Evolutionary conservation across 2,888 invertebrate species (phyloP), one percentile per base, ranked within the genome.

Genomic region (Orthosia gracilis): DNA sequence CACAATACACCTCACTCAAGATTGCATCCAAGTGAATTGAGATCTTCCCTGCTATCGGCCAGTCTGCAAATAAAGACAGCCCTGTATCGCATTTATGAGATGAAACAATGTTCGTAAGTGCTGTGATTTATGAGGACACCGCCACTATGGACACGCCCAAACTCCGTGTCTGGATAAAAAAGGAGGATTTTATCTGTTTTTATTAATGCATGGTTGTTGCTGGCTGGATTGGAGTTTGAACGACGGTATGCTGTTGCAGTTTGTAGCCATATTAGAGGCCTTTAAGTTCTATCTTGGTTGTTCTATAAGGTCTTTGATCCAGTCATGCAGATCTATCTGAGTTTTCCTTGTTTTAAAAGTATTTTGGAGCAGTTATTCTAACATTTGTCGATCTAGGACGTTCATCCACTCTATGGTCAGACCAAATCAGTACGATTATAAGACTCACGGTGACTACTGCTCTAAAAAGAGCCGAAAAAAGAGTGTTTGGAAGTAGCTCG

Each of bases 111-210:
- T 86, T 82, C 90, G 91, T 89, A 90, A 90, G 90, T 90, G 89
- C 88, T 83, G 90, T 93, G 94, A 95, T 95, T 95, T 95, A 94
- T 93, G 91, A 88, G 88, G 90, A 89, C 92, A 91, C 87, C 88
- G 89, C 90, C 86, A 90, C 75, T 69, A 81, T 73, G 66, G 67
- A 79, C 90, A 90, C 88, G 90, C 91, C 91, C 89, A 86, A 86
- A 80, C 76, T 78, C 80, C 83, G 76, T 82, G 78, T 54, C 70
- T 72, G 74, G 74, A 76, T 74, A 73, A 73, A 77, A 80, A 82
- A 78, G 59, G 59, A 79, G 61, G 55, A 74, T 63, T 78, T 72
- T 76, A 78, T 83, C 68, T 79, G 69, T 62, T 73, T 78, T 83
- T 80, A 70, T 71, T 74, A 80, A 80, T 75, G 73, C 70, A 64